Conservation (phyloP, 2,113 vertebrate genomes). For the Dunckerocampus dactyliophorus region DNA sequence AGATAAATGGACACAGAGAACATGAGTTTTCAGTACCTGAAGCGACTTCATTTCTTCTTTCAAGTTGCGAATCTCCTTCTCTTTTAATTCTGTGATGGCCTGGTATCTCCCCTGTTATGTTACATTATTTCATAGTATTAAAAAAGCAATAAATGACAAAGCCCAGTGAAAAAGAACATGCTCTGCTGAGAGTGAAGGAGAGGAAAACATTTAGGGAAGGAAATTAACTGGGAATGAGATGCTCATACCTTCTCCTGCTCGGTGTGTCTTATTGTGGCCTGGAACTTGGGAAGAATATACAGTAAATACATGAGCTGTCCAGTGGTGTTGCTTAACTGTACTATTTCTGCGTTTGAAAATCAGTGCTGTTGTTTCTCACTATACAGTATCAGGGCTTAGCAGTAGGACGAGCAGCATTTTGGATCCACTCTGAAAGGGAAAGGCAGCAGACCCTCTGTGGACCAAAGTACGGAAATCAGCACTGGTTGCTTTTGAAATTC, state of each 20-base stretch:
- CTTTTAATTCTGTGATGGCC: constrained; percentile 82
- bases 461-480: too few species aligned
- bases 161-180: constrained; percentile 24
- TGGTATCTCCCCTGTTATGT: constrained; percentile 83
- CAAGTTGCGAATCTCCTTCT: constrained; percentile 87
- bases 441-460: too few species aligned
- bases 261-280: constrained; percentile 76
- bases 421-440: too few species aligned
- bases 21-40: constrained; percentile 76
- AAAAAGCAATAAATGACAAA: constrained; percentile 39
- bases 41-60: constrained; percentile 87
- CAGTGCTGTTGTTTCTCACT: background rate
- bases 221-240: constrained; percentile 9
- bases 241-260: constrained; percentile 90
- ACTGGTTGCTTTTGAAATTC: too few species aligned
- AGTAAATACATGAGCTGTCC: background rate
- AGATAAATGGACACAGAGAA: background rate
- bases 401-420: too few species aligned
- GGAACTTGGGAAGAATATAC: constrained; percentile 70
- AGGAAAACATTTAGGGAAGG: constrained; percentile 35
- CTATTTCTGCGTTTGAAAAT: background rate
- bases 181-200: constrained; percentile 10
- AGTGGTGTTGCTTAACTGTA: background rate
- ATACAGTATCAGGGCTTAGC: too few species aligned
- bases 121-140: constrained; percentile 36